phyloP scores from a whole-genome alignment of 2,888 invertebrate species.

The Sepiola atlantica region DNA sequence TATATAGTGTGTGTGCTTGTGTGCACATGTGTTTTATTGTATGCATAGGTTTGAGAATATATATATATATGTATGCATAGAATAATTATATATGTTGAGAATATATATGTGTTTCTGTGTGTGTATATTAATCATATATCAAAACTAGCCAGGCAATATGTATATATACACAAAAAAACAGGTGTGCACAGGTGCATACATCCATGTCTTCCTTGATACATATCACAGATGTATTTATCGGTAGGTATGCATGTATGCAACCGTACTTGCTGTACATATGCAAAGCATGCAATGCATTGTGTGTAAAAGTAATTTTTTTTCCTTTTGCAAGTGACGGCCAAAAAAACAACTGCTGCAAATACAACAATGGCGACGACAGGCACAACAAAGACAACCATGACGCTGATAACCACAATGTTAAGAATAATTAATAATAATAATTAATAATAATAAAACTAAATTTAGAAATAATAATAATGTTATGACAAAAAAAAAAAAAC shows the following conservation, averaged over 20 bases:
- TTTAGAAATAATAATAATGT: not conserved
- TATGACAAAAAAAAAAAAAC: not conserved
- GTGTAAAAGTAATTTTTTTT: not conserved
- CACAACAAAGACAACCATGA: not conserved
- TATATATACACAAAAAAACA: slow-evolving; percentile 18
- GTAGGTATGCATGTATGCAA: not conserved
- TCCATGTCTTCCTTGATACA: not conserved
- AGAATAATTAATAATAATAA: not conserved
- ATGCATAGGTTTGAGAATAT: not conserved
- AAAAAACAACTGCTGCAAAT: not conserved
- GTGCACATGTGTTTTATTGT: not conserved
- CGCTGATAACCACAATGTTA: not conserved
- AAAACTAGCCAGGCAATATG: slow-evolving; percentile 22
- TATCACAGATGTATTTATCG: not conserved
- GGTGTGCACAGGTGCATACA: not conserved
- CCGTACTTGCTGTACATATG: not conserved
- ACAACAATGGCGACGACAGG: not conserved
- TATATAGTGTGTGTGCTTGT: no score
- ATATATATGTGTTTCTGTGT: no score
- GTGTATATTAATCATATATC: not conserved
- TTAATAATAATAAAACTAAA: not conserved
- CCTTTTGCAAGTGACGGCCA: not conserved
- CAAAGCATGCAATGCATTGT: not conserved
- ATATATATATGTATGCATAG: not conserved
- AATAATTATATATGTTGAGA: not conserved